Evolutionary conservation across 2,797 vertebrate genomes (phyloP).

Genomic region (Macropodus opercularis): DNA sequence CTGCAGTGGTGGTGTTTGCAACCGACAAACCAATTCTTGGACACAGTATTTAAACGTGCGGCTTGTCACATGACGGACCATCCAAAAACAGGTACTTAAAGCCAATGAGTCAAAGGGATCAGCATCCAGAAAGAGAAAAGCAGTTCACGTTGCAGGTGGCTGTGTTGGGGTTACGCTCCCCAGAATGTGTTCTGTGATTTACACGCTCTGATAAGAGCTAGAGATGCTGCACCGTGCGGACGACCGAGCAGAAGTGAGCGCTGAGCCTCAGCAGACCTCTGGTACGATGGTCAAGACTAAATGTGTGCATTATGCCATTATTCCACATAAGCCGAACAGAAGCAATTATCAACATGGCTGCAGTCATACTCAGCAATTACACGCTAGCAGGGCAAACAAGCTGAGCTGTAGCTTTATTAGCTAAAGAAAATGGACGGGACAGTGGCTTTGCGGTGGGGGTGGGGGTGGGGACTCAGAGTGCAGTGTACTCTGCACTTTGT

Average conservation of each 20-base stretch:
- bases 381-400: background rate
- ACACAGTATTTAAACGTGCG: constrained; percentile 53
- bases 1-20: constrained; percentile 37
- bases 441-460: constrained; percentile 17
- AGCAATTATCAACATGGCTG: constrained; percentile 17
- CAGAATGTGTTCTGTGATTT: constrained; percentile 77
- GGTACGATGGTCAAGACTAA: constrained; percentile 21
- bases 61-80: constrained; percentile 53
- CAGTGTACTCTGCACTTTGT: constrained; percentile 63
- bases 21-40: constrained; percentile 45
- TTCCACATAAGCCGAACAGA: too few relatives aligned
- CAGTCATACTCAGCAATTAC: constrained; percentile 15
- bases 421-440: constrained; percentile 16
- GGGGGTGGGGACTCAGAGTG: constrained; percentile 32
- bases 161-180: constrained; percentile 61
- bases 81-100: constrained; percentile 44
- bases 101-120: constrained; percentile 17
- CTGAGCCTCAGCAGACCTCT: constrained; percentile 65
- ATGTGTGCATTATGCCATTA: constrained; percentile 7
- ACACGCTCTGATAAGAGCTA: constrained; percentile 69
- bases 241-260: constrained; percentile 75
- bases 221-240: constrained; percentile 71
- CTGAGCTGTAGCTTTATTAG: constrained; percentile 26
- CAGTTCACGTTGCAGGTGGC: constrained; percentile 55
- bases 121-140: constrained; percentile 3